A percentile compares a stretch with the other conserved stretches of the same genome.
Evolutionary conservation across 1,140 invertebrate genomes (phyloP).

Genomic region (Armadillidium nasatum): DNA sequence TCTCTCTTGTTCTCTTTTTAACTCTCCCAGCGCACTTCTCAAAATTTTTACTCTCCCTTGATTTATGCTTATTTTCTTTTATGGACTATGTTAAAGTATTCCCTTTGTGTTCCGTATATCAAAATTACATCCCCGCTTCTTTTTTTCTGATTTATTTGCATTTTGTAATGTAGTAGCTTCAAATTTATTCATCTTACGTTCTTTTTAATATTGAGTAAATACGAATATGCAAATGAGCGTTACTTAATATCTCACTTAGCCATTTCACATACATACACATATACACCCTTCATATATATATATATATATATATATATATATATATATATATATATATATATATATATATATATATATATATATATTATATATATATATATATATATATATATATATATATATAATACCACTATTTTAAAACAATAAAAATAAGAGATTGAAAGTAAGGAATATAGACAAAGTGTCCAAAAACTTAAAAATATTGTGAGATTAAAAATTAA

Average conservation of each 20-base stretch:
- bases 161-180: background rate
- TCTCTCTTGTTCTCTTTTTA: background rate
- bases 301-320: slow-evolving; percentile 8
- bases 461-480: too few relatives aligned
- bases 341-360: background rate
- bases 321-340: background rate
- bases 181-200: background rate
- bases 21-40: background rate
- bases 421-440: too few relatives aligned
- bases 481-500: too few relatives aligned
- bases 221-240: background rate
- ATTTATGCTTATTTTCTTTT: slow-evolving; percentile 10
- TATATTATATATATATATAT: background rate
- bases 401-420: too few relatives aligned
- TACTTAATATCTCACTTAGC: background rate
- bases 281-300: background rate
- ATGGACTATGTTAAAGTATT: background rate
- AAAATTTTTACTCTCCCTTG: background rate
- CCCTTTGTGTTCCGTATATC: background rate
- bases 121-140: slow-evolving; percentile 1
- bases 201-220: slow-evolving; percentile 1
- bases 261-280: background rate
- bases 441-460: too few relatives aligned
- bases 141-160: background rate
- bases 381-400: too few relatives aligned